A percentile compares a stretch with the other conserved stretches of the same genome.
phyloP scores from a whole-genome alignment of 2,888 invertebrate genomes.

The Balanococcus diminutus region DNA sequence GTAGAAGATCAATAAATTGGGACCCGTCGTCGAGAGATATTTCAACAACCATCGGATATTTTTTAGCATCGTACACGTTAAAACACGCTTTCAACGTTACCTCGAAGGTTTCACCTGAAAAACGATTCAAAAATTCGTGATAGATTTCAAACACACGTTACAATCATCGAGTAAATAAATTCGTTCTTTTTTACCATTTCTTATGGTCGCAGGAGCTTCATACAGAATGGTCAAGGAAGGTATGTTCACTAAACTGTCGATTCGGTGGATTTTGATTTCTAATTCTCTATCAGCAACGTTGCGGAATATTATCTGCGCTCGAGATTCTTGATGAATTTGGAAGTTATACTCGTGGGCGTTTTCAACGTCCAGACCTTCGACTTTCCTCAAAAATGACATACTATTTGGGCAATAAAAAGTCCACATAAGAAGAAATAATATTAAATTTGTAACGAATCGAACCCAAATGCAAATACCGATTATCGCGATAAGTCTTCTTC shows the following conservation, averaged over 20 bases:
- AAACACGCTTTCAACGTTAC: constrained; percentile 4
- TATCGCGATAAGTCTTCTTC: background rate
- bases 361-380: background rate
- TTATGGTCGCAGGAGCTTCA: background rate
- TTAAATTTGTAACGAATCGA: background rate
- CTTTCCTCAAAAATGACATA: background rate
- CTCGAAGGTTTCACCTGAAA: background rate
- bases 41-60: constrained; percentile 19
- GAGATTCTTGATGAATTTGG: background rate
- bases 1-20: background rate
- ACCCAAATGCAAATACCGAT: background rate
- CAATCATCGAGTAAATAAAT: background rate
- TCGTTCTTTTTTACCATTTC: background rate
- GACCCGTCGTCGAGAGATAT: background rate
- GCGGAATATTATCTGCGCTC: background rate
- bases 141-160: too few species aligned
- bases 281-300: background rate
- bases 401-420: background rate
- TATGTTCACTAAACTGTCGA: background rate
- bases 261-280: background rate
- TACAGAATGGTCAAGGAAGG: background rate
- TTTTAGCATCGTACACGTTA: background rate
- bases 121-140: background rate
- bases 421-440: background rate
- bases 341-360: background rate